Evolutionary conservation across 2,113 vertebrate genomes (phyloP), one percentile per base, ranked within the genome.

Genomic region (Heterotis niloticus): DNA sequence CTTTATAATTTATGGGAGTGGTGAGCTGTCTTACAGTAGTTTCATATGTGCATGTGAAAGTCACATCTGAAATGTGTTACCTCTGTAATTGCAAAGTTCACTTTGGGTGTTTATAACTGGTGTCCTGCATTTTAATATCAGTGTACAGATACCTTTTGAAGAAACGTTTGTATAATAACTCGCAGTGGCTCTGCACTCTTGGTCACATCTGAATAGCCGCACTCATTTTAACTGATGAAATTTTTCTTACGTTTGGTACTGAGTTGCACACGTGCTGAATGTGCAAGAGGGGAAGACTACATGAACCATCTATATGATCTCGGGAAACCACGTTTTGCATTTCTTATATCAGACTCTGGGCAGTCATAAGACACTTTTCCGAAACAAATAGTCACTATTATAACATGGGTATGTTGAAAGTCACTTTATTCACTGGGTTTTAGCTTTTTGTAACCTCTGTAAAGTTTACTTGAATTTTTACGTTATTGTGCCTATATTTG

Each of bases 21-120:
- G 51, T 67, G 67, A 17, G n/a, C 23, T 56, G 5, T 57, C 16
- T 20, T 68, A 5, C 2, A 56, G 51, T 26, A 56, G 52, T 52
- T 51, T 62, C 56, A 4, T 51, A 60, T 26, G 51, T 68, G 60
- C 29, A 28, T 56, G 44, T 73, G 70, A 73, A 73, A 17, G 76
- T 56, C 88, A 88, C 88, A 84, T 86, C 82, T 84, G 75, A 82
- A 84, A 79, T 87, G 82, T 78, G 85, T 86, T 26, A 72, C 88
- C 88, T 83, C 85, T 85, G 83, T 29, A 82, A 85, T 52, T 14
- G 62, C 18, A 18, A 78, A 20, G 44, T 56, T 59, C 24, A 56
- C 52, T 65, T 68, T 67, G 80, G 76, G 78, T 80, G 34, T 44
- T 44, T 44, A 44, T 44, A 44, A 44, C 34, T 44, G 34, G 34